Evolutionary conservation across 2,888 invertebrate species (phyloP), one percentile per base, ranked within the genome.

Genomic region (Andrena trimmerana): DNA sequence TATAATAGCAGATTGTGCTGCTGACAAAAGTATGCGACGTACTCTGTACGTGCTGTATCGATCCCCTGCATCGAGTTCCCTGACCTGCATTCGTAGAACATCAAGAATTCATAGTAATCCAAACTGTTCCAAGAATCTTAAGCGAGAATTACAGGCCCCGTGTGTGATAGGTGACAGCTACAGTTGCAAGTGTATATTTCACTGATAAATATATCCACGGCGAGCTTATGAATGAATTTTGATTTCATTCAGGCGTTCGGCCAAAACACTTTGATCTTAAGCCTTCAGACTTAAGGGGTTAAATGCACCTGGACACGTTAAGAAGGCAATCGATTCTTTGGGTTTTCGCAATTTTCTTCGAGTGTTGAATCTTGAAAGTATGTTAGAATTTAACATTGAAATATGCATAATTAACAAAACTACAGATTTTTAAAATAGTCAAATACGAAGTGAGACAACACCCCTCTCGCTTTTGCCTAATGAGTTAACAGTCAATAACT

Each of bases 51-150:
- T 16, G 29, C 50, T 50, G 29, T n/a, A 67, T 52, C 42, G 65
- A 59, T 66, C 50, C 31, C 1, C 13, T 20, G 10, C 52, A 31
- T 42, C 50, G n/a, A 6, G 5, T 74, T 75, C 52, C 10, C 1
- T 33, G 42, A 62, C 31, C 24, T n/a, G 42, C 42, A 42, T 75
- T 78, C 78, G 16, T 29, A 24, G 78, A 67, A 78, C n/a, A 4
- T 52, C 29, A 13, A 6, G 10, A 60, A 60, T 73, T 65, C 54
- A 60, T 59, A 27, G 59, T 75, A 62, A 62, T 60, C 36, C 60
- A 67, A 67, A 42, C 50, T 6, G 76, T 78, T 66, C 60, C 2
- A 3, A 7, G 66, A 60, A 77, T 52, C 36, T 10, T 7, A 2
- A 13, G 67, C 24, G 31, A 60, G 60, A 4, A 62, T 66, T 54